Evolutionary conservation across 1,140 invertebrate genomes (phyloP), one percentile per base, ranked within the genome.

Genomic region (Diabrotica virgifera): DNA sequence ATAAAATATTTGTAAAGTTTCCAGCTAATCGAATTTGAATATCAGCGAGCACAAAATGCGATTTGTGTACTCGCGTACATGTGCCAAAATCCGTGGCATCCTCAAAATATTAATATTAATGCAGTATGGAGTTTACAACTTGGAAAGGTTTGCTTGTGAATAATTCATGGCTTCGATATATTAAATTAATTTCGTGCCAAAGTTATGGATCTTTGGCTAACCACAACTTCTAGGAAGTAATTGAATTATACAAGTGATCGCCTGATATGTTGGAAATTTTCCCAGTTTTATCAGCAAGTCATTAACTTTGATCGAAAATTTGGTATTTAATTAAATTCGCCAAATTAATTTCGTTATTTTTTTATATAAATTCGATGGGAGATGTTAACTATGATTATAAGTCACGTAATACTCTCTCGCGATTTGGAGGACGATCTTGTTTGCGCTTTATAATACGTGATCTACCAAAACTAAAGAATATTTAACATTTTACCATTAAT

Each of bases 131-230:
- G 36, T n/a, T 57, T 59, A 59, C 46, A 59, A 38, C 46, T 50
- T 50, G 11, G 38, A 36, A 37, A 51, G 46, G 58, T 10, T 12
- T 35, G 24, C 36, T 59, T 13, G 38, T 59, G 58, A 46, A 59
- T 46, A 38, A 59, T 59, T 59, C 58, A 59, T 59, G 11, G n/a
- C 46, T 59, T 35, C 46, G 13, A 59, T 37, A 50, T 46, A 59
- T 50, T 50, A 51, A 59, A 59, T 59, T 59, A 50, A 59, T 59
- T 59, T 13, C 58, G 46, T 59, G 58, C 37, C 37, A 46, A 59
- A 59, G 58, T 59, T 59, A 59, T 59, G 58, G 40, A 59, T 59
- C 58, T 59, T 58, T 59, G 58, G 58, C 58, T 59, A 51, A 51
- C 58, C 58, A 12, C 11, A 14, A 59, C 58, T 46, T 51, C 58